Base-by-base conservation (phyloP, 53 echinoderm and acorn worm species). In the Temnopleurus reevesii region DNA sequence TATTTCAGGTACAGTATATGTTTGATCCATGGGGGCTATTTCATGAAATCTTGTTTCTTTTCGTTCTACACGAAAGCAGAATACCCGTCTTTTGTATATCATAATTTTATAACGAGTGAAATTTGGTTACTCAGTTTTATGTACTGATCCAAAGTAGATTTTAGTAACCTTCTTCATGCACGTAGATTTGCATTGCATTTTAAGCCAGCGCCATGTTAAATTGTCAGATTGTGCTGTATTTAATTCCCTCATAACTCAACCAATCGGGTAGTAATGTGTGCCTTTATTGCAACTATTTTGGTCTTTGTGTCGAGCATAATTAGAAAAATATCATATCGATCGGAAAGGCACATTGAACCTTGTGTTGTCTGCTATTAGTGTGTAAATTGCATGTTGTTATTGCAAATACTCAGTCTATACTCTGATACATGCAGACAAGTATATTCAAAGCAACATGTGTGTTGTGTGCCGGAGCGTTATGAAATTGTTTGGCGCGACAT, bases 401-500 rank as follows among this genome's bases (percentile, higher is more conserved):
- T 63, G 17, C 34, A 17, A 24, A 24, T 56, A 23, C 4, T 15
- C 21, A 5, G 63, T 63, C 33, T 63, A 31, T 41, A 71, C 41
- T 71, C 41, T 38, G 35, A 28, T 65, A 65, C 65, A 71, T 23
- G 41, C 2, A 21, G n/a, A 13, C 49, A 12, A 49, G 15, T 49
- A 7, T 10, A 41, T 7, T 8, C n/a, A 38, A 71, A 71, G 71
- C 71, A 71, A 71, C 71, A 71, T 71, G 71, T 71, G 71, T 71
- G 41, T 8, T 41, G 71, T 71, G 19, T 10, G 3, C 5, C 21
- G 71, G 41, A 71, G 71, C 71, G 71, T 71, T 41, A 71, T 71
- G 71, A 71, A 71, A 71, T 71, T 71, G 21, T 71, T 71, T 71
- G 38, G 41, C 41, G 38, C 6, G 71, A 71, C n/a, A n/a, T n/a